Evolutionary conservation across 2,888 invertebrate genomes (phyloP), one percentile per base, ranked within the genome.

Genomic region (Autographa pulchrina): DNA sequence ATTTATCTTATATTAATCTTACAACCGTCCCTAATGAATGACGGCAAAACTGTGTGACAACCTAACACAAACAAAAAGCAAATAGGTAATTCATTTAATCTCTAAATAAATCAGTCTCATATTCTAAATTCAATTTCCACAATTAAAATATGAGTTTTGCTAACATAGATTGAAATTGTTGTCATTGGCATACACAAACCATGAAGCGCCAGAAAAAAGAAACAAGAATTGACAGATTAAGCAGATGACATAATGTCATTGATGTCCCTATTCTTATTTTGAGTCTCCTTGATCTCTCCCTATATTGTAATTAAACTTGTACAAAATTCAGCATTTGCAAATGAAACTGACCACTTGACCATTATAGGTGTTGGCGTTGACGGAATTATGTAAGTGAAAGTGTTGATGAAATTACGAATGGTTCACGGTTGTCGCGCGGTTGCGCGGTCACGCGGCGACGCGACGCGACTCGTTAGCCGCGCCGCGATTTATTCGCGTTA

Each of bases 401-500:
- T 61, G 48, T 67, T 84, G 86, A 88, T 86, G 84, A 86, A 88
- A 88, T 88, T 86, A 86, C 79, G 69, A 74, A 80, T 77, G 81
- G 70, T 83, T 81, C 81, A 82, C 82, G 85, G 81, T 72, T 85
- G 87, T 86, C 87, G 65, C 68, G 70, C 73, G 72, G 41, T 20
- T 70, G 69, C 70, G 62, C 69, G 74, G 70, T 74, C 77, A 69
- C 73, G 73, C 75, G 73, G 67, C 68, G 54, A 69, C 72, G 76
- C 75, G 75, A 78, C 72, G 77, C 76, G 75, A 78, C 88, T 88
- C 88, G 90, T 90, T 90, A 90, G 86, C 81, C 85, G 82, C 79
- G 77, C 66, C 79, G 88, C 86, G 86, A 90, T 90, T 90, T 90
- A 89, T 90, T 82, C 85, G 80, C 84, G 86, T 85, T 81, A 86